Percentiles rank a stretch among this genome's conserved stretches.
These are phyloP conservation scores for Chrysocyon brachyurus DNA, from an alignment of 2,797 vertebrate genomes.

Conservation along the genomic window DNA sequence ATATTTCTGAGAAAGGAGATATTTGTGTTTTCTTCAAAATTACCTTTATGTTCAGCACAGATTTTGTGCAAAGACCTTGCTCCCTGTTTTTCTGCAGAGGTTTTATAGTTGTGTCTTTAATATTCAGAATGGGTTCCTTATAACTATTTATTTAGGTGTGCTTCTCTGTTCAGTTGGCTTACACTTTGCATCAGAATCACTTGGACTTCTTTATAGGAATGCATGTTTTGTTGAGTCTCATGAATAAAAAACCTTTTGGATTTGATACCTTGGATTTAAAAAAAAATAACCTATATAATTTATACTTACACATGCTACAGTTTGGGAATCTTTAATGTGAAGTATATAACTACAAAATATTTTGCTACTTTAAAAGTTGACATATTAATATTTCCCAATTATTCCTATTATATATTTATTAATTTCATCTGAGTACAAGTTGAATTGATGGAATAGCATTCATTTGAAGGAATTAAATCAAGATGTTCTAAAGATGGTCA, in stretches of 20 bases:
- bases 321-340: not conserved
- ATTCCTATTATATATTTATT: conserved; percentile 23
- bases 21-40: not conserved
- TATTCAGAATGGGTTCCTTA: not conserved
- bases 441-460: not conserved
- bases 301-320: not conserved
- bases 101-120: not conserved
- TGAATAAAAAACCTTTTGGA: not conserved
- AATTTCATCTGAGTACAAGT: not conserved
- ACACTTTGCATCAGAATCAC: not conserved
- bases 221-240: not conserved
- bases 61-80: not conserved
- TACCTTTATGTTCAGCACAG: not conserved
- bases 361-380: not conserved
- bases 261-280: not conserved
- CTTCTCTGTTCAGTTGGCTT: not conserved
- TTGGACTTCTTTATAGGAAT: not conserved
- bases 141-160: not conserved
- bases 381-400: not conserved
- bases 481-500: not conserved
- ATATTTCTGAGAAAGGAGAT: not conserved
- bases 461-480: conserved; percentile 10
- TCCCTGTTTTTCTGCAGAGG: not conserved
- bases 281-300: not conserved
- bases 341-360: not conserved